Conservation (phyloP, 1,140 invertebrate species). For the Tribolium madens region DNA sequence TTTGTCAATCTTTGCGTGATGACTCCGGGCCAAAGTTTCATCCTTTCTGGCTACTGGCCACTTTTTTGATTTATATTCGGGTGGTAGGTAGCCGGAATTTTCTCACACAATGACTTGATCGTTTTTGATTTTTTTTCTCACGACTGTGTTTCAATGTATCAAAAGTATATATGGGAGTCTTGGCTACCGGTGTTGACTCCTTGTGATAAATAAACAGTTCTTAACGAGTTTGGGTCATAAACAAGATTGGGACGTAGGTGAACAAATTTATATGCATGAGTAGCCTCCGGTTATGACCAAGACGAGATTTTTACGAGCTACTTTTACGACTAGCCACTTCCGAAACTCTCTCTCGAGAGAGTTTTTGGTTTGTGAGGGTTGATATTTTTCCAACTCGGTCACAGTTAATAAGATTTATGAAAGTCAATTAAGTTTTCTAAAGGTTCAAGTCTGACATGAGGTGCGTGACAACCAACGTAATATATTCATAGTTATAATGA, state of each 20-base stretch:
- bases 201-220: constrained; percentile 50
- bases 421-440: constrained; percentile 50
- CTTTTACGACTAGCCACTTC: constrained; percentile 50
- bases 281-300: constrained; percentile 53
- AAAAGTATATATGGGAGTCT: constrained; percentile 17
- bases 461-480: constrained; percentile 51
- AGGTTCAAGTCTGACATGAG: constrained; percentile 42
- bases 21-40: constrained; percentile 6
- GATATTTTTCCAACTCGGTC: constrained; percentile 42
- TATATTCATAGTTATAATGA: constrained; percentile 51
- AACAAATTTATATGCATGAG: constrained; percentile 61
- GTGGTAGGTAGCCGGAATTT: constrained; percentile 8
- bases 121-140: constrained; percentile 1
- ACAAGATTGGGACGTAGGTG: constrained; percentile 56
- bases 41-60: constrained; percentile 48
- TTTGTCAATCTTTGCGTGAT: constrained; percentile 54
- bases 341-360: constrained; percentile 44
- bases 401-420: constrained; percentile 53
- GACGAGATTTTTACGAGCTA: constrained; percentile 54
- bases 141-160: constrained; percentile 40
- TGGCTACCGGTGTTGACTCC: constrained; percentile 53
- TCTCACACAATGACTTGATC: constrained; percentile 2
- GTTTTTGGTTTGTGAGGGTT: neutral
- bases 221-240: constrained; percentile 58
- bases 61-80: constrained; percentile 26